phyloP scores from a whole-genome alignment of 2,888 invertebrate genomes.

The Melinaea marsaeus region DNA sequence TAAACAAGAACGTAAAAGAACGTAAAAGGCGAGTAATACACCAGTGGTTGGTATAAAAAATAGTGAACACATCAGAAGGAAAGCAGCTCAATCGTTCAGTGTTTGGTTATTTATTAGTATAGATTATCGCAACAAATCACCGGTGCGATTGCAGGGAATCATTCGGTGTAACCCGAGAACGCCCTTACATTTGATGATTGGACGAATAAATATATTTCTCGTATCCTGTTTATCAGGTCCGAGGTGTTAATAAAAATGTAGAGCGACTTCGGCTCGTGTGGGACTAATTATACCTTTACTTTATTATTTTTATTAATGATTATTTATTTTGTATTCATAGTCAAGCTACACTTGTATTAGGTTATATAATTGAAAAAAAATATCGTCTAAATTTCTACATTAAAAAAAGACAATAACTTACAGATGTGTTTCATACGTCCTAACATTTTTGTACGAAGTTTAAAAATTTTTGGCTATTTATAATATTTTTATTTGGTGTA shows the following conservation, averaged over 20 bases:
- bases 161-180: slow-evolving; percentile 75
- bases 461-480: no score
- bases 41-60: slow-evolving; percentile 21
- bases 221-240: slow-evolving; percentile 75
- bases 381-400: no score
- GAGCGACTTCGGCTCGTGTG: slow-evolving; percentile 41
- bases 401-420: no score
- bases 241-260: slow-evolving; percentile 78
- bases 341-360: no score
- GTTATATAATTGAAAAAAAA: no score
- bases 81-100: slow-evolving; percentile 71
- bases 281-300: slow-evolving; percentile 33
- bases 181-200: slow-evolving; percentile 76
- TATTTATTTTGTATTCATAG: no score
- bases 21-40: slow-evolving; percentile 23
- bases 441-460: no score
- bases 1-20: slow-evolving; percentile 12
- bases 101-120: slow-evolving; percentile 72
- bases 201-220: slow-evolving; percentile 77
- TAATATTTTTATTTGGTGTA: no score
- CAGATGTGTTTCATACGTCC: no score
- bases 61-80: slow-evolving; percentile 44
- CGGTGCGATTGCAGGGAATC: slow-evolving; percentile 62
- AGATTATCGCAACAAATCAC: slow-evolving; percentile 77
- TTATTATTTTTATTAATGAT: neutral